Base-by-base conservation (phyloP, 2,113 vertebrate species). In the Morone chrysops region DNA sequence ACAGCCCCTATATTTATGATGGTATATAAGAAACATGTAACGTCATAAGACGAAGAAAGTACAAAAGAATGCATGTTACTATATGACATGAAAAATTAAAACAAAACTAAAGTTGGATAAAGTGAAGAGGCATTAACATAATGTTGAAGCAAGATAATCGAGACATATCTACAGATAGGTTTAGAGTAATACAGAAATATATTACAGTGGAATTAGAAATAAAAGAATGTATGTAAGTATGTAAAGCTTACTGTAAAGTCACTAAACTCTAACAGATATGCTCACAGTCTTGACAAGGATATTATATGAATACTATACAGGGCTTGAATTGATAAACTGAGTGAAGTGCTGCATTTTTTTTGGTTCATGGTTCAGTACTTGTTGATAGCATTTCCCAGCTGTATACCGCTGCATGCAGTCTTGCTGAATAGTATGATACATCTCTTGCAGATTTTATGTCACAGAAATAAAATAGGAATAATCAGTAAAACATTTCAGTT, bases 351-450 rank as follows among this genome's bases (percentile, higher is more conserved):
- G 18, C 22, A 12, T 22, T 68, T 40, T 16, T 47, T 25, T 31
- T 31, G 31, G 31, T 31, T 43, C 62, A 70, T 72, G 13, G 38
- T 51, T 62, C 48, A 75, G 18, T 22, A 48, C 10, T 68, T 60
- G 65, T 62, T 74, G 59, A 50, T 51, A 75, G 50, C 13, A 36
- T 40, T 80, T 66, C 48, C 50, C 17, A 14, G 36, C 9, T 11
- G n/a, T 40, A 57, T 12, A 2, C 51, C 18, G 25, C 50, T 14
- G 66, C 18, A 80, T 57, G 50, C 40, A 17, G 51, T 65, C 18
- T 22, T 22, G 17, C 10, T 80, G 18, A 65, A 65, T 63, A 61
- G 41, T 43, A 48, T 20, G 62, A 80, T 12, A 38, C 6, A 22
- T 62, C 38, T 54, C 47, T 31, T 48, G 17, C 22, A 71, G 40